phyloP scores from a whole-genome alignment of 30 jellyfish, hydroid and myxozoan species.

The Chrysaora quinquecirrha region DNA sequence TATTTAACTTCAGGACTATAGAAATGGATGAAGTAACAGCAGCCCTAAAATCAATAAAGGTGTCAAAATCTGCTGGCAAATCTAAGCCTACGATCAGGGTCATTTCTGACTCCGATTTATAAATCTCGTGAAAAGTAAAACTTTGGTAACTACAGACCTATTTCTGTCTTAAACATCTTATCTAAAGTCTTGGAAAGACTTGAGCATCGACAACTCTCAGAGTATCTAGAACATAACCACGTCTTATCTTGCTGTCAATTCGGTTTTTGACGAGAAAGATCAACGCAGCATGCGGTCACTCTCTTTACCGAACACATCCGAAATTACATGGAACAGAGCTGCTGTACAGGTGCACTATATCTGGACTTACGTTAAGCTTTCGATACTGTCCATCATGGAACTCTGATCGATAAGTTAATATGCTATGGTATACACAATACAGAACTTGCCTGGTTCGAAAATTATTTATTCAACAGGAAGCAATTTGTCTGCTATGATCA shows the following conservation, averaged over 20 bases:
- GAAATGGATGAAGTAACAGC: constrained; percentile 39
- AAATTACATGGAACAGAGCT: constrained; percentile 45
- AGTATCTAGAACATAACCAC: constrained; percentile 54
- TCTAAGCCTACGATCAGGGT: constrained; percentile 64
- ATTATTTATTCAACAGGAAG: constrained; percentile 54
- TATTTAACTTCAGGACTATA: constrained; percentile 46
- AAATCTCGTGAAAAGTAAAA: constrained; percentile 45
- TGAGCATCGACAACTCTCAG: constrained; percentile 62
- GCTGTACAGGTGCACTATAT: constrained; percentile 29
- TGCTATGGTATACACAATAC: constrained; percentile 55
- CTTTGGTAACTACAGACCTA: constrained; percentile 57
- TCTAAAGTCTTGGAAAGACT: constrained; percentile 37
- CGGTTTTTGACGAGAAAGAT: constrained; percentile 53
- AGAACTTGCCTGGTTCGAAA: constrained; percentile 65
- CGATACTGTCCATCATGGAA: constrained; percentile 20
- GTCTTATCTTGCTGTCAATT: constrained; percentile 31
- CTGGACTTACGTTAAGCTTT: constrained; percentile 20
- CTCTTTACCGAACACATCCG: constrained; percentile 44
- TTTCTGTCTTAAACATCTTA: constrained; percentile 46
- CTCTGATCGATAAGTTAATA: constrained; percentile 39
- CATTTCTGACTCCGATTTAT: constrained; percentile 37
- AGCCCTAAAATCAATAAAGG: constrained; percentile 56
- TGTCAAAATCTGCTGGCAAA: constrained; percentile 59
- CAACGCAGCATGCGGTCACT: constrained; percentile 53
- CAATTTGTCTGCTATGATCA: constrained; percentile 57